phyloP scores from a whole-genome alignment of 2,113 vertebrate species.

The Plecturocebus donacophilus region DNA sequence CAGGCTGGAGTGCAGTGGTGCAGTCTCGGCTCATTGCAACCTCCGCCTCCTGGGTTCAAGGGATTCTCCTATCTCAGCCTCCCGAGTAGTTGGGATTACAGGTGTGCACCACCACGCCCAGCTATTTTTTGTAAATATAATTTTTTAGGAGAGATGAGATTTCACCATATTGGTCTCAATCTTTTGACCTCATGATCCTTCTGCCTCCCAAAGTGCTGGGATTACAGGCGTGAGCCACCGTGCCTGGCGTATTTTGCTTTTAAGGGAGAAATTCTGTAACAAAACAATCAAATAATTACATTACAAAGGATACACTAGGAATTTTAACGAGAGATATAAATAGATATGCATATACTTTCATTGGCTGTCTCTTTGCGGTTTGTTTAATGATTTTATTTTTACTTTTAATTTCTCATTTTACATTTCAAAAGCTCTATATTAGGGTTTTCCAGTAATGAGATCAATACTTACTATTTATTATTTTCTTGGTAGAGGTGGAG shows the following conservation, averaged over 20 bases:
- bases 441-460: background rate
- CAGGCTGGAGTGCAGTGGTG: too few relatives aligned
- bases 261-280: slow-evolving; percentile 1
- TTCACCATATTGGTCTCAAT: too few relatives aligned
- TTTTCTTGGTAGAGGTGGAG: background rate
- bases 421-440: background rate
- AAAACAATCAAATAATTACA: background rate
- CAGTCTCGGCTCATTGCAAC: too few relatives aligned
- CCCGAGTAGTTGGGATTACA: too few relatives aligned
- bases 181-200: too few relatives aligned
- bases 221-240: too few relatives aligned
- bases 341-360: background rate
- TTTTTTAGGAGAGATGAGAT: too few relatives aligned
- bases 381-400: slow-evolving; percentile 15
- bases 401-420: background rate
- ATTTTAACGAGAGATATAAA: background rate
- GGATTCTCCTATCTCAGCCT: too few relatives aligned
- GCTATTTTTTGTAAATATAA: too few relatives aligned
- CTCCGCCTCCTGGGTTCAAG: too few relatives aligned
- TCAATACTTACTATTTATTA: background rate
- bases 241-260: background rate
- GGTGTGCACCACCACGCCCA: too few relatives aligned
- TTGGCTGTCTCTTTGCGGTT: background rate
- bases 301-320: background rate
- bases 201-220: too few relatives aligned